These are phyloP conservation scores for Drosophila fungiperda DNA, from an alignment of 2,888 invertebrate species.

Conservation along the genomic window DNA sequence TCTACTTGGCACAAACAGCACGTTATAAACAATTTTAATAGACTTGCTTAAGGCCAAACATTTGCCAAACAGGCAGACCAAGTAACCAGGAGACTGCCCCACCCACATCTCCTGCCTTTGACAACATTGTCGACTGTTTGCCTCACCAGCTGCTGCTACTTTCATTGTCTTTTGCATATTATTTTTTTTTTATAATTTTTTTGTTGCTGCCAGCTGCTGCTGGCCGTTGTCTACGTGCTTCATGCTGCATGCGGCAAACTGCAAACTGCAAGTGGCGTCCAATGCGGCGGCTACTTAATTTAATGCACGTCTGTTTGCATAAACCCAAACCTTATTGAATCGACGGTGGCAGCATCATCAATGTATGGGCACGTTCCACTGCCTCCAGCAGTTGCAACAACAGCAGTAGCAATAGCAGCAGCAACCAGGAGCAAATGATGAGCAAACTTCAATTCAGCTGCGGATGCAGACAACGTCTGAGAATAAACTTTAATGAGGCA, in stretches of 20 bases:
- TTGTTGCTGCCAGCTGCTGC: constrained; percentile 31
- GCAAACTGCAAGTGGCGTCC: constrained; percentile 65
- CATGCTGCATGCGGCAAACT: constrained; percentile 33
- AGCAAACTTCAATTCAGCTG: constrained; percentile 74
- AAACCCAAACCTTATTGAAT: constrained; percentile 80
- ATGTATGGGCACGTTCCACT: constrained; percentile 81
- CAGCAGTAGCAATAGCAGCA: constrained; percentile 39
- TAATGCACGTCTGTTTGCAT: constrained; percentile 81
- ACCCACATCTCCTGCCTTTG: constrained; percentile 22
- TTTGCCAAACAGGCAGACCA: constrained; percentile 44
- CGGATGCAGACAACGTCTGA: constrained; percentile 60
- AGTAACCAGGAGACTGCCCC: neutral
- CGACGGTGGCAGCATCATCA: constrained; percentile 66
- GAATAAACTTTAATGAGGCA: constrained; percentile 78
- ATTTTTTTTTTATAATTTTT: constrained; percentile 19
- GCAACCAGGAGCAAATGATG: constrained; percentile 69
- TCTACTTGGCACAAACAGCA: constrained; percentile 44
- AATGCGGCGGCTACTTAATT: constrained; percentile 76
- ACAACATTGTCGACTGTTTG: constrained; percentile 64
- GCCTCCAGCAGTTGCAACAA: constrained; percentile 47
- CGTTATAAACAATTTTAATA: constrained; percentile 79
- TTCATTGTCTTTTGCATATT: constrained; percentile 56
- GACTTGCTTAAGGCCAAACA: constrained; percentile 79
- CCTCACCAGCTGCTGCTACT: constrained; percentile 31
- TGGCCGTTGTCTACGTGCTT: constrained; percentile 68